Evolutionary conservation across 2,113 vertebrate genomes (phyloP).

Genomic region (Heterocephalus glaber): DNA sequence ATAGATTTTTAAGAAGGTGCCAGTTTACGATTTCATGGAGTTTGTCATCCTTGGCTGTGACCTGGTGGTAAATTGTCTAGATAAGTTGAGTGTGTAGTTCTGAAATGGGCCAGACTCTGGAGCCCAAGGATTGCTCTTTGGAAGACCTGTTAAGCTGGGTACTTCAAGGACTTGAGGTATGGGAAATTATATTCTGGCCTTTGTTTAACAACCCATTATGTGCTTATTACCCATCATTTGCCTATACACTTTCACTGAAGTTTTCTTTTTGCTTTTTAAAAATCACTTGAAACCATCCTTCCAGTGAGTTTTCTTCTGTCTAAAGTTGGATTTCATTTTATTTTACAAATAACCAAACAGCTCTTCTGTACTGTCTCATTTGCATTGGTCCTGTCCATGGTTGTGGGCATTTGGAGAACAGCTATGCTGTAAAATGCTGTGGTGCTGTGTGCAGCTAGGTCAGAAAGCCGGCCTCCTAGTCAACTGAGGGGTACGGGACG

Average conservation of each 20-base stretch:
- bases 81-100: background rate
- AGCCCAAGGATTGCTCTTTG: background rate
- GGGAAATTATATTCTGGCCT: background rate
- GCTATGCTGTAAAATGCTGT: background rate
- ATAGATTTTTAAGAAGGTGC: background rate
- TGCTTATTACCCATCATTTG: background rate
- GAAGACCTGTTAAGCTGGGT: constrained; percentile 3
- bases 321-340: constrained; percentile 7
- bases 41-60: background rate
- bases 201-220: background rate
- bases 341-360: background rate
- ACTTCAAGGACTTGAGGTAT: background rate
- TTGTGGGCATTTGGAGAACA: background rate
- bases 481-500: background rate
- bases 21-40: background rate
- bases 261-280: background rate
- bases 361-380: background rate
- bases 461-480: background rate
- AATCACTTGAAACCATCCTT: background rate
- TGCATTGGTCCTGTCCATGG: background rate
- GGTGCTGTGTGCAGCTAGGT: background rate
- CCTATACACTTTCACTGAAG: background rate
- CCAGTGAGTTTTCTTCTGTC: background rate
- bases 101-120: background rate
- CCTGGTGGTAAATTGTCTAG: background rate